A percentile compares a stretch with the other conserved stretches of the same genome.
phyloP scores from a whole-genome alignment of 2,888 invertebrate genomes.

The Tipula lateralis region DNA sequence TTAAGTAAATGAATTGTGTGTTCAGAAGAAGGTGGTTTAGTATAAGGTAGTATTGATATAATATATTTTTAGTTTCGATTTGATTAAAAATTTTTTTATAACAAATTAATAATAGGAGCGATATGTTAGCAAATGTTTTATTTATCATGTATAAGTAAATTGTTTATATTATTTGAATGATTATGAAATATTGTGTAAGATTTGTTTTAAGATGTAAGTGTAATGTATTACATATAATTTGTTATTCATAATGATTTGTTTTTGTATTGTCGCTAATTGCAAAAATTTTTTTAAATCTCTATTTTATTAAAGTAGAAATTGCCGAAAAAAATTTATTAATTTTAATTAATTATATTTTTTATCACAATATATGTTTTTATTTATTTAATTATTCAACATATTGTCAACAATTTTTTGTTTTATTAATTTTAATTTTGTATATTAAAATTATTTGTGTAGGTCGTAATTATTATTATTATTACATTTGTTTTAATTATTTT shows the following conservation, averaged over 20 bases:
- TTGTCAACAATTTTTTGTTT: neutral
- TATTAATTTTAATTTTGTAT: neutral
- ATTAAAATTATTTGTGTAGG: neutral
- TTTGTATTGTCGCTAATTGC: conserved; percentile 24
- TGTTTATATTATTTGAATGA: neutral
- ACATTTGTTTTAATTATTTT: neutral
- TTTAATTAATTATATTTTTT: conserved; percentile 15
- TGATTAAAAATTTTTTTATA: neutral
- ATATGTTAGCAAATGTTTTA: neutral
- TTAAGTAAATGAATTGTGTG: neutral
- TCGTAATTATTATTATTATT: neutral
- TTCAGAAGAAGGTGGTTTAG: neutral
- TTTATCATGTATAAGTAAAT: neutral
- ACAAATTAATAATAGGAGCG: neutral
- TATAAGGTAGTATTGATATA: neutral
- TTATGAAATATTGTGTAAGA: neutral
- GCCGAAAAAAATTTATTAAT: neutral
- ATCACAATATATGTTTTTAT: conserved; percentile 7
- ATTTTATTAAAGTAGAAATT: neutral
- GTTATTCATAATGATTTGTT: neutral
- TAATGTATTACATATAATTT: neutral
- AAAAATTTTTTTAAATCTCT: neutral
- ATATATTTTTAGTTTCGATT: neutral
- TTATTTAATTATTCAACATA: neutral
- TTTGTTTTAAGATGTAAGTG: neutral